Evolutionary conservation across 1,140 invertebrate species (phyloP), one percentile per base, ranked within the genome.

Genomic region (Caenorhabditis elegans): DNA sequence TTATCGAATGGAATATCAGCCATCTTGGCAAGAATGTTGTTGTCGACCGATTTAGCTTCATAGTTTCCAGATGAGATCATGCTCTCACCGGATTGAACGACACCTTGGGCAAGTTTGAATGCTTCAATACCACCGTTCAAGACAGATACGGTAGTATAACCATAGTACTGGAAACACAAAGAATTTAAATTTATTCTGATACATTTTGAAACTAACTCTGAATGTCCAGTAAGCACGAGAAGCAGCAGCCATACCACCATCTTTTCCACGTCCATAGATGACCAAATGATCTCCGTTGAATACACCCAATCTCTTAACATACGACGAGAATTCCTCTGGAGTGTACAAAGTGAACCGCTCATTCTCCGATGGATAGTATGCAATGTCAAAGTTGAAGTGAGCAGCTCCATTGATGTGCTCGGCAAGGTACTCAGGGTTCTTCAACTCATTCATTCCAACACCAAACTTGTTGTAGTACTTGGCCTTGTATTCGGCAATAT

Each of bases 381-480:
- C 53, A 34, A 60, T 60, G 28, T 60, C 53, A 22, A 60, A 60
- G 53, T 60, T 60, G 53, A 60, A 60, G n/a, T 60, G 53, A 28
- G 53, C 53, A 28, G 53, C 53, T 13, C 53, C 53, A 22, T 60
- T 60, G 53, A 60, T 60, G 28, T 60, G 53, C 15, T 60, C 53
- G 15, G 53, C 53, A 26, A 60, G 28, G 28, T 60, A 60, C 28
- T 60, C 53, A 3, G 53, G 53, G n/a, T n/a, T n/a, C n/a, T n/a
- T n/a, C n/a, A n/a, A n/a, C n/a, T n/a, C n/a, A n/a, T n/a, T n/a
- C n/a, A n/a, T n/a, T n/a, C n/a, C n/a, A n/a, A n/a, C n/a, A n/a
- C n/a, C n/a, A n/a, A n/a, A n/a, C n/a, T n/a, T 60, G 53, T 60
- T 60, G 53, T 60, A 60, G 53, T 60, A 60, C 53, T 60, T 60